Base-by-base conservation (phyloP, 1,140 invertebrate species). In the Tribolium madens region DNA sequence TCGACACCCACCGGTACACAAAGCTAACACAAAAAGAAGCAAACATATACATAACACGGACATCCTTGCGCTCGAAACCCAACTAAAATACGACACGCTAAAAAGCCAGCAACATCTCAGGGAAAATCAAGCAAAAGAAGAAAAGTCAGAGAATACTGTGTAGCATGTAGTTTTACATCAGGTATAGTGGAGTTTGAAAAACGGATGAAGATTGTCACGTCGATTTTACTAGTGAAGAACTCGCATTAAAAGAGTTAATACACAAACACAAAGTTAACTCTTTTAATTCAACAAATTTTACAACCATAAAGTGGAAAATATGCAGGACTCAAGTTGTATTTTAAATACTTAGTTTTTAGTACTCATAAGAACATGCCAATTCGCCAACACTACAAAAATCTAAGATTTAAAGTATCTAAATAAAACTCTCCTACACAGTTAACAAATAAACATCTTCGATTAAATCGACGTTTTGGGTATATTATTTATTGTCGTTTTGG, bases 351-450 rank as follows among this genome's bases (percentile, higher is more conserved):
- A 53, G 46, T 46, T 50, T 17, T 17, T 21, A 57, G 17, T 57
- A 57, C 17, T 57, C 17, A 6, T 57, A 10, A 42, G 50, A 76
- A 76, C 80, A 81, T 81, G 79, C 79, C 79, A 81, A 82, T 74
- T 80, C 48, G 81, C 81, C 79, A 79, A 82, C 73, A 77, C 81
- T 82, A 82, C 81, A 80, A 80, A 76, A 78, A 75, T 76, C 77
- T 81, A 82, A 78, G 7, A 53, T 69, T 21, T 69, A 78, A 42
- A 50, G 12, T 68, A 74, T 50, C 71, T 12, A 50, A 60, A 73
- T 26, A 75, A 52, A 80, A 79, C 75, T 48, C 7, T 60, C 75
- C 81, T 81, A 81, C 79, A 81, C 78, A 81, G 70, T 75, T 75
- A 78, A 42, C 26, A 77, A 42, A n/a, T 15, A 46, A 42, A 46